Evolutionary conservation across 2,797 vertebrate genomes (phyloP).

Genomic region (Bucorvus abyssinicus): DNA sequence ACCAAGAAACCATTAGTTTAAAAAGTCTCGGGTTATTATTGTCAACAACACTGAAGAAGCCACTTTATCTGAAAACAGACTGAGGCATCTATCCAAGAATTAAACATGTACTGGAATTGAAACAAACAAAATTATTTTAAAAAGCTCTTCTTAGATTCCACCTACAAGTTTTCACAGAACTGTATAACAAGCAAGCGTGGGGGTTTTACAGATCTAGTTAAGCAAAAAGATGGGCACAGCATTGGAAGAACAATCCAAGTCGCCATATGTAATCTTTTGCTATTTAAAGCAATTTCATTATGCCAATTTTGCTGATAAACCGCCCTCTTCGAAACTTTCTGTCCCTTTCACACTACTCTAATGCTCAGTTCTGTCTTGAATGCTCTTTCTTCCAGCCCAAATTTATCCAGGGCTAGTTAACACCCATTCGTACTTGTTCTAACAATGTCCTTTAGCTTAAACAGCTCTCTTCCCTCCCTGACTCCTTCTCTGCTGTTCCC

Average conservation of each 20-base stretch:
- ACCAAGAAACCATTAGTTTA: background rate
- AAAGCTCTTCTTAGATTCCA: background rate
- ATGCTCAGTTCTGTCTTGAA: background rate
- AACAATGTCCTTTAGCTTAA: background rate
- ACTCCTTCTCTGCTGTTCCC: background rate
- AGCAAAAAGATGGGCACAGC: background rate
- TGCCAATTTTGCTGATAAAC: background rate
- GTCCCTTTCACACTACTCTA: background rate
- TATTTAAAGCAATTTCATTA: background rate
- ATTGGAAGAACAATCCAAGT: background rate
- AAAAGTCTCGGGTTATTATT: background rate
- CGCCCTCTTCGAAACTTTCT: rapidly evolving
- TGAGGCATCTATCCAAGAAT: background rate
- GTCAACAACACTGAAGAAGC: background rate
- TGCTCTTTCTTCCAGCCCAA: background rate
- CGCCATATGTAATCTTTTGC: background rate
- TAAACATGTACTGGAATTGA: background rate
- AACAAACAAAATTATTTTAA: background rate
- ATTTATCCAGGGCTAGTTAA: background rate
- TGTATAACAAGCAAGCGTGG: background rate
- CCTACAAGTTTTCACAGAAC: background rate
- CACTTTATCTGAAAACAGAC: background rate
- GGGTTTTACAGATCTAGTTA: background rate
- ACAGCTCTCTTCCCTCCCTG: background rate
- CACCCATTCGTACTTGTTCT: background rate